Conservation (phyloP, 1,140 invertebrate genomes). For the Drosophila kurseongensis region DNA sequence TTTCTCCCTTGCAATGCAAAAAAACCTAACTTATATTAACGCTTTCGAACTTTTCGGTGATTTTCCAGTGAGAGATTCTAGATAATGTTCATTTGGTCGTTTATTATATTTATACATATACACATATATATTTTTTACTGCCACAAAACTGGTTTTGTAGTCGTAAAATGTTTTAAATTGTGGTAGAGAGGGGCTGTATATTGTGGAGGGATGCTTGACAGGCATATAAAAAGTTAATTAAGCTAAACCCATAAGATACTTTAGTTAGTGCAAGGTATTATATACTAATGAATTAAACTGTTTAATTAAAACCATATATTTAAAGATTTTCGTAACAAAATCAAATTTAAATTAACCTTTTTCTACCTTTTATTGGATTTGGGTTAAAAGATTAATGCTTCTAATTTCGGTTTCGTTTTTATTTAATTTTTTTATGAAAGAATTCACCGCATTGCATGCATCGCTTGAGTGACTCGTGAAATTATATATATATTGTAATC, state of each 20-base stretch:
- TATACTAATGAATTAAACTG: neutral
- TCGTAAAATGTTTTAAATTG: conserved; percentile 29
- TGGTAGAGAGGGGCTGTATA: neutral
- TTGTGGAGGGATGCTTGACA: neutral
- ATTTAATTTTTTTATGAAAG: conserved; percentile 22
- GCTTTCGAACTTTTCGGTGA: conserved; percentile 40
- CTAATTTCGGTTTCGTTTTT: conserved; percentile 30
- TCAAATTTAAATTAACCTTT: neutral
- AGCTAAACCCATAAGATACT: conserved; percentile 21
- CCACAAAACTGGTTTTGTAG: conserved; percentile 53
- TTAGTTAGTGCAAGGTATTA: neutral
- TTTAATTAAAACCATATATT: too few relatives aligned
- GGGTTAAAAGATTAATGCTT: neutral
- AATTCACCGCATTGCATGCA: conserved; percentile 59
- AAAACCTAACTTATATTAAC: conserved; percentile 1
- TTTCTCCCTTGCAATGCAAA: conserved; percentile 8
- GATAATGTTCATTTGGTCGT: conserved; percentile 41
- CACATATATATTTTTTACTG: conserved; percentile 27
- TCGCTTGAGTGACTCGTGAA: conserved; percentile 54
- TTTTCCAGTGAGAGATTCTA: conserved; percentile 62
- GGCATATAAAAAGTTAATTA: conserved; percentile 39
- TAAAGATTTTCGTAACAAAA: too few relatives aligned
- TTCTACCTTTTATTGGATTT: neutral
- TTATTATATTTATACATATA: conserved; percentile 33
- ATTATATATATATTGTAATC: conserved; percentile 51